These are phyloP conservation scores for Pedicia rivosa DNA, from an alignment of 2,888 invertebrate genomes.

Conservation along the genomic window DNA sequence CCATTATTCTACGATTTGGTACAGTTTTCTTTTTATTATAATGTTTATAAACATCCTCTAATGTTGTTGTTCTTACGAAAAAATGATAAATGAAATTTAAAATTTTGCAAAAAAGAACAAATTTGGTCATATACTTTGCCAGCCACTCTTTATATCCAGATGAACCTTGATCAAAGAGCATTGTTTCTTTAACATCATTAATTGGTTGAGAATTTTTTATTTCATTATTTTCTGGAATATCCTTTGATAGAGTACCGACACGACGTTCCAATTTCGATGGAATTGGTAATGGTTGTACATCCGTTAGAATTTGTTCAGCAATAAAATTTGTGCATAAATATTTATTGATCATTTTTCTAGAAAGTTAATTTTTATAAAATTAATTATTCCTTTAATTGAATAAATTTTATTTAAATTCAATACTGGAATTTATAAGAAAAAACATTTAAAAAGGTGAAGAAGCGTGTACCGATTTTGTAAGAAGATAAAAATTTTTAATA, in stretches of 20 bases:
- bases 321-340: conserved; percentile 58
- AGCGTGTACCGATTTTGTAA: not conserved
- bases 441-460: too few relatives aligned
- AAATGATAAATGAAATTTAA: not conserved
- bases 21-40: conserved; percentile 26
- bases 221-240: not conserved
- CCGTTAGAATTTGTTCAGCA: conserved; percentile 53
- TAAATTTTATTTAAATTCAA: conserved; percentile 4
- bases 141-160: conserved; percentile 59
- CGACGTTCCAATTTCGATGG: conserved; percentile 11
- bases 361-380: conserved; percentile 8
- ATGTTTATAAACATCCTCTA: conserved; percentile 52
- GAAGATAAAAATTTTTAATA: not conserved
- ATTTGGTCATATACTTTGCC: conserved; percentile 38
- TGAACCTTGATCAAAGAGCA: conserved; percentile 54
- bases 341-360: conserved; percentile 60
- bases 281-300: conserved; percentile 32
- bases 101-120: not conserved
- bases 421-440: not conserved
- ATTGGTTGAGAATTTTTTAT: not conserved
- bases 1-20: conserved; percentile 25
- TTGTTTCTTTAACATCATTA: conserved; percentile 22
- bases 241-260: conserved; percentile 12
- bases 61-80: conserved; percentile 43
- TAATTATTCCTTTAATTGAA: not conserved